Conservation (phyloP, 2,797 vertebrate genomes). For the Pseudochromis fuscus region DNA sequence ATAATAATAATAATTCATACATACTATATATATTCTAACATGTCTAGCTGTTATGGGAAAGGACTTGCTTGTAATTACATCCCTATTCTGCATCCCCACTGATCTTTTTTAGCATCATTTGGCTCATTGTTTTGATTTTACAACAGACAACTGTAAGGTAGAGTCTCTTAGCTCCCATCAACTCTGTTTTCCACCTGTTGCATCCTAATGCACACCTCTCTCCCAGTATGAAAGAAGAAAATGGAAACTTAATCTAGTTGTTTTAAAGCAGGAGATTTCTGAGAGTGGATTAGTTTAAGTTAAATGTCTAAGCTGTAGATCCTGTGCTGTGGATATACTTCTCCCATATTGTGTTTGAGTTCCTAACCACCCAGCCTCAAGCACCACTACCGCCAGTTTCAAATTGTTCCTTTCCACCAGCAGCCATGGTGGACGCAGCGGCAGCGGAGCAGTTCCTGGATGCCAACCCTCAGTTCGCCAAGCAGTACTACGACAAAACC, state of each 20-base stretch:
- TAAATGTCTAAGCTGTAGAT: no score
- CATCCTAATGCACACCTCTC: no score
- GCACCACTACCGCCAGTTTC: neutral
- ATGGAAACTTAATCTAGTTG: no score
- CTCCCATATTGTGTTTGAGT: neutral
- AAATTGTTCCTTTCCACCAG: conserved; percentile 31
- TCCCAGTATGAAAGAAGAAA: no score
- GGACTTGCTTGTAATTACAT: accelerated
- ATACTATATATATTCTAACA: no score
- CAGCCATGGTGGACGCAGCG: conserved; percentile 86
- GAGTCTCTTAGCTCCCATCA: no score
- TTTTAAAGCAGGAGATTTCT: neutral
- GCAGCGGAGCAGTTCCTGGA: conserved; percentile 91
- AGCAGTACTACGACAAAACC: conserved; percentile 86
- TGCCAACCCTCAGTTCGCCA: conserved; percentile 89
- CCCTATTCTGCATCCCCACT: neutral
- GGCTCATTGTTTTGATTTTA: conserved; percentile 6
- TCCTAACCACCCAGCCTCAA: neutral
- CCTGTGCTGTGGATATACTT: neutral
- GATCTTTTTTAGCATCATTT: neutral
- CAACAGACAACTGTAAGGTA: no score
- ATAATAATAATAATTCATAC: no score
- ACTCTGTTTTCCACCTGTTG: no score
- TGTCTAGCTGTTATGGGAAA: neutral
- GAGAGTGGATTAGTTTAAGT: no score